Percentiles rank a stretch among this genome's conserved stretches.
These are phyloP conservation scores for Forbesichthys agassizii DNA, from an alignment of 2,113 vertebrate genomes.

Conservation along the genomic window DNA sequence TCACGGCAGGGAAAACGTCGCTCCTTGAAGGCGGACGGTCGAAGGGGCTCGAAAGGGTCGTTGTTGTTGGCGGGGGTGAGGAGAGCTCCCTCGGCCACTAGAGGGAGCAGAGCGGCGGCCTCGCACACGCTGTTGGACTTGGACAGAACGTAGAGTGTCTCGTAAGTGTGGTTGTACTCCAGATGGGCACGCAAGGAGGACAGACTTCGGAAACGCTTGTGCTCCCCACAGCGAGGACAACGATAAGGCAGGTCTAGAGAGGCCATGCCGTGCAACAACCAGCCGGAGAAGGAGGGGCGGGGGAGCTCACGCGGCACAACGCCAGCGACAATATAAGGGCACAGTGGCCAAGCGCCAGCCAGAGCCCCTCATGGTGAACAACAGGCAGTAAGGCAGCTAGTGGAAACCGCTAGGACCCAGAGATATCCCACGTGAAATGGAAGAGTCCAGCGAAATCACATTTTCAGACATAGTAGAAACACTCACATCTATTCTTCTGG, in stretches of 20 bases:
- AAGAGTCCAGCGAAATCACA: slow-evolving; percentile 45
- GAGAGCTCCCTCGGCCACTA: slow-evolving; percentile 84
- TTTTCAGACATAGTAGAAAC: slow-evolving; percentile 50
- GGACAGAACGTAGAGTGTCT: slow-evolving; percentile 98
- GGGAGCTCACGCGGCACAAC: slow-evolving; percentile 63
- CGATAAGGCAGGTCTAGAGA: slow-evolving; percentile 97
- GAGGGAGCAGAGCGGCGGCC: slow-evolving; percentile 87
- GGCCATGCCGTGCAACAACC: slow-evolving; percentile 86
- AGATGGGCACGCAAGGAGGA: slow-evolving; percentile 95
- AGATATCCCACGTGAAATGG: slow-evolving; percentile 17
- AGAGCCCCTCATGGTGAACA: slow-evolving; percentile 69
- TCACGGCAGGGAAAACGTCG: slow-evolving; percentile 78
- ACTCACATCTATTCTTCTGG: slow-evolving; percentile 6
- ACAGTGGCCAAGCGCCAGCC: slow-evolving; percentile 48
- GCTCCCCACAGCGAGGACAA: slow-evolving; percentile 97
- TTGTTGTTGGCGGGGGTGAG: slow-evolving; percentile 79
- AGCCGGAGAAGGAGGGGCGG: slow-evolving; percentile 38
- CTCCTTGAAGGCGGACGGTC: slow-evolving; percentile 89
- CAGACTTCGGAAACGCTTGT: slow-evolving; percentile 98
- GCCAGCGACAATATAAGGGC: slow-evolving; percentile 56
- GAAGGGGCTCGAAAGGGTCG: slow-evolving; percentile 87
- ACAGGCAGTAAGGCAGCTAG: slow-evolving; percentile 3
- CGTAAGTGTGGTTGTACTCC: slow-evolving; percentile 99
- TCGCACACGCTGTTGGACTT: slow-evolving; percentile 97
- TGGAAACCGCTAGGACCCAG: slow-evolving; percentile 14